phyloP scores from a whole-genome alignment of 2,888 invertebrate genomes.

The Platerodrilus igneus region DNA sequence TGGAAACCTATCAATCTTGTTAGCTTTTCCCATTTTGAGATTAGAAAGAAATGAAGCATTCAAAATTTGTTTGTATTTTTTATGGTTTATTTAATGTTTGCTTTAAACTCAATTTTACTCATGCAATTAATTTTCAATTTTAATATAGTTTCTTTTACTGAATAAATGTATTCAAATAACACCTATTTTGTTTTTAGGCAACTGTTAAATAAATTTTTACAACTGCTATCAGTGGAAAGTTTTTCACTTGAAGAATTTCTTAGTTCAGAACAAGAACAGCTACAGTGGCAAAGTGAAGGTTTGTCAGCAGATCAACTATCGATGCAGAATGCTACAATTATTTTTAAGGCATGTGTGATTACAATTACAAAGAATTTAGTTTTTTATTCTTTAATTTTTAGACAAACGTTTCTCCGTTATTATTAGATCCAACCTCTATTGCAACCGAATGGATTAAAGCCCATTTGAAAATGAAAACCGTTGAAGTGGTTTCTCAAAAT shows the following conservation, averaged over 20 bases:
- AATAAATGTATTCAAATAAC: no score
- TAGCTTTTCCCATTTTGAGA: no score
- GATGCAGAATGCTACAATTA: constrained; percentile 75
- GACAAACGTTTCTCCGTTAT: constrained; percentile 63
- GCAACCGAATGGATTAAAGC: constrained; percentile 77
- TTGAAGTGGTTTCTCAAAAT: constrained; percentile 76
- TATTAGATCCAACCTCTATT: constrained; percentile 86
- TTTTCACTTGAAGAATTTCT: constrained; percentile 57
- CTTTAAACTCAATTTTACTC: no score
- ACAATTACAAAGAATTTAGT: constrained; percentile 6
- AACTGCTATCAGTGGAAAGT: constrained; percentile 36
- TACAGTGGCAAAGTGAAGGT: constrained; percentile 84
- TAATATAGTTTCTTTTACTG: no score
- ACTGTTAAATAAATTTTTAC: constrained; percentile 40
- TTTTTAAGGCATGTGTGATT: constrained; percentile 59
- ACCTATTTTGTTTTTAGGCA: constrained; percentile 39
- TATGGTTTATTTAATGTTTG: no score
- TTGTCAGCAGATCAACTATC: constrained; percentile 74
- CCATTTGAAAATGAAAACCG: constrained; percentile 60
- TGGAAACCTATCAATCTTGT: no score
- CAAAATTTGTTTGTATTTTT: no score
- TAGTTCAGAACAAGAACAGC: constrained; percentile 67
- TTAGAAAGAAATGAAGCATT: no score
- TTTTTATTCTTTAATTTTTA: constrained; percentile 27
- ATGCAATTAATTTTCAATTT: no score